Percentiles rank a stretch among this genome's conserved stretches.
phyloP scores from a whole-genome alignment of 30 jellyfish, hydroid and myxozoan species.

The Hydractinia echinata region DNA sequence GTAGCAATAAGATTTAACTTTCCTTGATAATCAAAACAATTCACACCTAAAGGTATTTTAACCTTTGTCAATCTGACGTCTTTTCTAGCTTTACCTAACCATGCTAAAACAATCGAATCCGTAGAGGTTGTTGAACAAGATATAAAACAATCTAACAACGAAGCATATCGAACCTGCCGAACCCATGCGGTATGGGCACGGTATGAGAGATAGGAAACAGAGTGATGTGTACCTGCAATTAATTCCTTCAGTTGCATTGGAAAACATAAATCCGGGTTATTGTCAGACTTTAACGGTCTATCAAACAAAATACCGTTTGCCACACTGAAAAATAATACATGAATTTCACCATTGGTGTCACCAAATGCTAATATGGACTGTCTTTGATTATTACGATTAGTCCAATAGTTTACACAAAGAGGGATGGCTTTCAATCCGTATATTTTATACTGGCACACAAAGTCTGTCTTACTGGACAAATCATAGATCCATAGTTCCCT shows the following conservation, averaged over 20 bases:
- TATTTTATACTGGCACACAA: slow-evolving; percentile 71
- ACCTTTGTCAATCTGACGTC: slow-evolving; percentile 61
- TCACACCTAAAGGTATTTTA: slow-evolving; percentile 72
- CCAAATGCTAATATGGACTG: slow-evolving; percentile 62
- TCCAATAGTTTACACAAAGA: slow-evolving; percentile 70
- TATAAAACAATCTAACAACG: slow-evolving; percentile 70
- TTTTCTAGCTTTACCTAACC: slow-evolving; percentile 65
- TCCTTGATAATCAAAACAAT: slow-evolving; percentile 79
- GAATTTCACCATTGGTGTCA: slow-evolving; percentile 78
- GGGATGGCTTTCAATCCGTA: slow-evolving; percentile 63
- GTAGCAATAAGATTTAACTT: slow-evolving; percentile 79
- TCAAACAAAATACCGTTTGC: slow-evolving; percentile 68
- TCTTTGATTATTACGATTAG: slow-evolving; percentile 50
- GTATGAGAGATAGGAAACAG: slow-evolving; percentile 48
- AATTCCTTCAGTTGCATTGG: slow-evolving; percentile 44
- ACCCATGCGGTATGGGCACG: slow-evolving; percentile 81
- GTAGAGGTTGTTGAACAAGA: slow-evolving; percentile 73
- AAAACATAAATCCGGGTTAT: slow-evolving; percentile 46
- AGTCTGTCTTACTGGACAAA: slow-evolving; percentile 56
- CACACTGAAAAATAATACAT: slow-evolving; percentile 54
- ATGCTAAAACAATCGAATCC: slow-evolving; percentile 74
- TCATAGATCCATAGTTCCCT: slow-evolving; percentile 76
- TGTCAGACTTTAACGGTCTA: slow-evolving; percentile 73
- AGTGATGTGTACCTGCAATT: slow-evolving; percentile 39
- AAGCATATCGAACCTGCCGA: slow-evolving; percentile 52